Percentiles rank a stretch among this genome's conserved stretches.
These are phyloP conservation scores for Chrysina gloriosa DNA, from an alignment of 2,888 invertebrate species.

Conservation along the genomic window DNA sequence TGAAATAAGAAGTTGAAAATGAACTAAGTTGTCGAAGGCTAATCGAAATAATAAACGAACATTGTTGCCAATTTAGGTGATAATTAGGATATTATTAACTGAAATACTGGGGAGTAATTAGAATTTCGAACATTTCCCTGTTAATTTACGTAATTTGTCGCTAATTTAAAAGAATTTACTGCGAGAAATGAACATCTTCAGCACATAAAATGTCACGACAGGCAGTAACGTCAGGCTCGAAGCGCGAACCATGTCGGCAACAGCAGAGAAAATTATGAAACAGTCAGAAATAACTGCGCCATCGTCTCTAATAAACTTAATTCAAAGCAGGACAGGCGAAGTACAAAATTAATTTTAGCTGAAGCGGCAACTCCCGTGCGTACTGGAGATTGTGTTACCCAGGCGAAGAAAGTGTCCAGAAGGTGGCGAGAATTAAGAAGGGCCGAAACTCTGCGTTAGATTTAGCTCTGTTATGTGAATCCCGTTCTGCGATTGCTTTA, in stretches of 20 bases:
- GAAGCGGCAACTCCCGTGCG: background rate
- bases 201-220: background rate
- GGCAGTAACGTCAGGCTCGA: background rate
- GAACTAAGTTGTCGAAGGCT: no score
- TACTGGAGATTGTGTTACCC: background rate
- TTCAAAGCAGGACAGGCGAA: background rate
- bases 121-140: background rate
- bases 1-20: no score
- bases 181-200: background rate
- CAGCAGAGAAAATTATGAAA: constrained; percentile 9
- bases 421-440: background rate
- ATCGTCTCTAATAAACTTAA: constrained; percentile 23
- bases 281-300: background rate
- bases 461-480: background rate
- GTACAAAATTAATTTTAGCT: constrained; percentile 21
- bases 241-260: background rate
- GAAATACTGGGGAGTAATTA: background rate
- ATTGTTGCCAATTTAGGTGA: background rate
- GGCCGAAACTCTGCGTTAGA: background rate
- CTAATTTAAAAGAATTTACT: constrained; percentile 3
- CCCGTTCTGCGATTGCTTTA: constrained; percentile 2
- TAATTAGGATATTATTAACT: background rate
- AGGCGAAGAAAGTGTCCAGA: background rate
- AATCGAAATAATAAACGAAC: no score
- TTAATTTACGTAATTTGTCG: background rate